These are phyloP conservation scores for Ylistrum balloti DNA, from an alignment of 1,140 invertebrate species.

Conservation along the genomic window DNA sequence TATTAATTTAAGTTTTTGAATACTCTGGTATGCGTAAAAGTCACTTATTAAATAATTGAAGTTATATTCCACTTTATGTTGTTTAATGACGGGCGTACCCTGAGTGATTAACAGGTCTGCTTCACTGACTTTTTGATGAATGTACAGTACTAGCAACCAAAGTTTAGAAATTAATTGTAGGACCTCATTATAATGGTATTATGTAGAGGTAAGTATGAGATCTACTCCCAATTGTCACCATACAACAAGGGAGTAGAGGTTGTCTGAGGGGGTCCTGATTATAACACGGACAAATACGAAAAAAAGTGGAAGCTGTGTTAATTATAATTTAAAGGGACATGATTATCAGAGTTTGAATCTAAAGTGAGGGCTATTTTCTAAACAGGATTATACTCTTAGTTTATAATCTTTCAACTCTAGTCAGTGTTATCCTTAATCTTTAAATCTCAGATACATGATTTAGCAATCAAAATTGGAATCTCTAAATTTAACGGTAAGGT, in stretches of 20 bases:
- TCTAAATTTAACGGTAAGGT: not conserved
- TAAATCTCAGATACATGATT: not conserved
- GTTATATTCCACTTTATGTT: too few species aligned
- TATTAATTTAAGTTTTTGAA: too few species aligned
- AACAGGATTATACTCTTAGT: not conserved
- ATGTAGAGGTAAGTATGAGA: not conserved
- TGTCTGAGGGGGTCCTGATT: not conserved
- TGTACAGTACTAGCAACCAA: not conserved
- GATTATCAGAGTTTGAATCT: not conserved
- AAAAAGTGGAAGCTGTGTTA: not conserved
- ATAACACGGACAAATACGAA: not conserved
- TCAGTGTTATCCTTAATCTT: constrained; percentile 12
- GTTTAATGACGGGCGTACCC: too few species aligned
- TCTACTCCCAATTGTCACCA: not conserved
- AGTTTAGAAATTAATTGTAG: not conserved
- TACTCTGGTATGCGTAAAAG: too few species aligned
- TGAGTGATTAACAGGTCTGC: too few species aligned
- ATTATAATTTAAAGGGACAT: constrained; percentile 13
- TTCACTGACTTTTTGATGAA: not conserved
- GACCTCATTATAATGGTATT: not conserved
- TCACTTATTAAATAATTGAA: too few species aligned
- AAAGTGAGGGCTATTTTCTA: not conserved
- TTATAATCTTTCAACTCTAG: not conserved
- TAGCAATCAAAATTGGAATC: not conserved
- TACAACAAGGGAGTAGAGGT: not conserved